These are phyloP conservation scores for Sminthurides aquaticus DNA, from an alignment of 2,888 invertebrate species.

Conservation along the genomic window DNA sequence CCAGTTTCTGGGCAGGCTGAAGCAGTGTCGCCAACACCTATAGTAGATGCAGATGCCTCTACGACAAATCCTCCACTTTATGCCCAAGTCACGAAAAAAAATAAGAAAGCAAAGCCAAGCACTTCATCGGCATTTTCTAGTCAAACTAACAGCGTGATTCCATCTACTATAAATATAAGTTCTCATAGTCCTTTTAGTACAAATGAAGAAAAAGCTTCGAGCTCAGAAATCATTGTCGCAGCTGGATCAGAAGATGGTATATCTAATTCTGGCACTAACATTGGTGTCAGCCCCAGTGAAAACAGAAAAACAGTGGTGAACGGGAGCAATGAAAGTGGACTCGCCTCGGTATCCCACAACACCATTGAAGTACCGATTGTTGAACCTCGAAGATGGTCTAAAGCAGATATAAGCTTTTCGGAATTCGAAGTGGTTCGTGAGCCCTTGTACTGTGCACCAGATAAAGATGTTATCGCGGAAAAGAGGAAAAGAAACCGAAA, in stretches of 20 bases:
- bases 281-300: not conserved
- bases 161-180: not conserved
- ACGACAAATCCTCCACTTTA: constrained; percentile 55
- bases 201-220: not conserved
- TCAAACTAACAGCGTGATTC: not conserved
- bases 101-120: constrained; percentile 37
- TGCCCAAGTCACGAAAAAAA: constrained; percentile 73
- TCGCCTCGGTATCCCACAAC: constrained; percentile 3
- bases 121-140: constrained; percentile 32
- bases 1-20: constrained; percentile 43
- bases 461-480: constrained; percentile 39
- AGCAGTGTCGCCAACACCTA: not conserved
- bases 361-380: constrained; percentile 15
- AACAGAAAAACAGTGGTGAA: not conserved
- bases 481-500: not conserved
- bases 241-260: not conserved
- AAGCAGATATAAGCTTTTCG: constrained; percentile 42
- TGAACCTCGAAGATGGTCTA: constrained; percentile 40
- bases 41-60: not conserved
- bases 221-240: not conserved
- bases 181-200: not conserved
- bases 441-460: constrained; percentile 23
- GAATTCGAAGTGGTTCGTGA: constrained; percentile 43
- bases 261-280: not conserved
- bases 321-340: not conserved